Percentiles rank a stretch among this genome's conserved stretches.
These are phyloP conservation scores for Bryconaethiops microstoma DNA, from an alignment of 2,797 vertebrate species.

Conservation along the genomic window DNA sequence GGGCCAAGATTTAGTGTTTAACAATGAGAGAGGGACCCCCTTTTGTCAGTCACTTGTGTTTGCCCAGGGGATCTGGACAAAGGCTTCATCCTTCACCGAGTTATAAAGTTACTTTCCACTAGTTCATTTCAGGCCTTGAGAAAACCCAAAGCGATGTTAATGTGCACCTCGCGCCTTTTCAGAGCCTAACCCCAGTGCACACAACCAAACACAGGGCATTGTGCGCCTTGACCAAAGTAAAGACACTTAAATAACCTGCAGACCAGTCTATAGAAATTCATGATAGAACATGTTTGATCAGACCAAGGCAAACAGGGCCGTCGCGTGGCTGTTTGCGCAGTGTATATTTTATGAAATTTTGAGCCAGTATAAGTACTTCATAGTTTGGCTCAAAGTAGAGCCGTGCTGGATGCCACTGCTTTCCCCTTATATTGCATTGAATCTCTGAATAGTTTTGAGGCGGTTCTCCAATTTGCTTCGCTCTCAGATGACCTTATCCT, in stretches of 20 bases:
- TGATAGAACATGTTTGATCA: slow-evolving; percentile 81
- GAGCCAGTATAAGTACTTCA: background rate
- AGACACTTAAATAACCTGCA: slow-evolving; percentile 76
- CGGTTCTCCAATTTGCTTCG: slow-evolving; percentile 79
- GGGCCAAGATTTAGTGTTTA: slow-evolving; percentile 74
- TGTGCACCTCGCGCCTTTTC: slow-evolving; percentile 80
- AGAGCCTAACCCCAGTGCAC: slow-evolving; percentile 75
- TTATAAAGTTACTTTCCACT: slow-evolving; percentile 87
- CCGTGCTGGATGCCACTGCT: slow-evolving; percentile 58
- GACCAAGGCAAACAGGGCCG: slow-evolving; percentile 66
- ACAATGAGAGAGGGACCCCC: slow-evolving; percentile 70
- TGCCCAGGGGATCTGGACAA: slow-evolving; percentile 75
- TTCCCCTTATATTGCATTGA: slow-evolving; percentile 62
- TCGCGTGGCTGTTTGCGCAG: slow-evolving; percentile 73
- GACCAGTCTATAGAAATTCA: slow-evolving; percentile 83
- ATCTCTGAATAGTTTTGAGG: slow-evolving; percentile 72
- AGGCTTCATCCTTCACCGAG: slow-evolving; percentile 82
- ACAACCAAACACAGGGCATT: slow-evolving; percentile 78
- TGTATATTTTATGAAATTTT: slow-evolving; percentile 16
- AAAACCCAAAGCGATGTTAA: slow-evolving; percentile 86
- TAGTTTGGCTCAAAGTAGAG: slow-evolving; percentile 45
- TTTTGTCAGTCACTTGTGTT: slow-evolving; percentile 80
- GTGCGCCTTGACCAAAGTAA: slow-evolving; percentile 73
- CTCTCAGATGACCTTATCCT: slow-evolving; percentile 58
- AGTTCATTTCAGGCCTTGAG: slow-evolving; percentile 80